These are phyloP conservation scores for Zosterops pallidus DNA, from an alignment of 2,113 vertebrate species.

Conservation along the genomic window DNA sequence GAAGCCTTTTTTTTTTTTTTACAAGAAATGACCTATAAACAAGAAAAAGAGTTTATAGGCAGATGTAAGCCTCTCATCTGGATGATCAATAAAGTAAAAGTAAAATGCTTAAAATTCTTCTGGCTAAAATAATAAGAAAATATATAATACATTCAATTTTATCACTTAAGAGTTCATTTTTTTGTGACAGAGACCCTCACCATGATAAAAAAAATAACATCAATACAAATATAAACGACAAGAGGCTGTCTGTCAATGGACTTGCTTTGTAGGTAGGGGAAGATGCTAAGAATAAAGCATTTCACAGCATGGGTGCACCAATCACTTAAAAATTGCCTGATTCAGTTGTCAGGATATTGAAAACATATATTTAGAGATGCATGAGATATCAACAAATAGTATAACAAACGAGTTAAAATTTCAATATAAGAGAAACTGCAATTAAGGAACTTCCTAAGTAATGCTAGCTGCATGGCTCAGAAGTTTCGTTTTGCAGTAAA, in stretches of 20 bases:
- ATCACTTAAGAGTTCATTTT: neutral
- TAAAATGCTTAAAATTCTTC: neutral
- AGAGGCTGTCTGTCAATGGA: neutral
- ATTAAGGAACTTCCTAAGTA: neutral
- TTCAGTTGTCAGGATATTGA: neutral
- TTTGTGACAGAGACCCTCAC: neutral
- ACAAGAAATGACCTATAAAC: neutral
- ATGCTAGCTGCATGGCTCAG: rapidly evolving
- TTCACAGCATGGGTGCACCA: rapidly evolving
- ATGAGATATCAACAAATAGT: neutral
- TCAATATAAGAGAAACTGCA: neutral
- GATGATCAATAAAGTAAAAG: neutral
- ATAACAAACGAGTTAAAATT: neutral
- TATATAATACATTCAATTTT: neutral
- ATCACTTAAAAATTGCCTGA: neutral
- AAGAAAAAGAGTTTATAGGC: neutral
- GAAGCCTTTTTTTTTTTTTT: neutral
- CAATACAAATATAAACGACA: neutral
- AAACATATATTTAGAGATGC: neutral
- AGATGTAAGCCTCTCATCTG: neutral
- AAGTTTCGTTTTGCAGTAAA: neutral
- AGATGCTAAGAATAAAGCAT: neutral
- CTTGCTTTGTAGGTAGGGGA: neutral
- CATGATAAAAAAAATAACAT: neutral
- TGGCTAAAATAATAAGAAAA: neutral